phyloP scores from a whole-genome alignment of 2,888 invertebrate genomes.

The Spodoptera littoralis region DNA sequence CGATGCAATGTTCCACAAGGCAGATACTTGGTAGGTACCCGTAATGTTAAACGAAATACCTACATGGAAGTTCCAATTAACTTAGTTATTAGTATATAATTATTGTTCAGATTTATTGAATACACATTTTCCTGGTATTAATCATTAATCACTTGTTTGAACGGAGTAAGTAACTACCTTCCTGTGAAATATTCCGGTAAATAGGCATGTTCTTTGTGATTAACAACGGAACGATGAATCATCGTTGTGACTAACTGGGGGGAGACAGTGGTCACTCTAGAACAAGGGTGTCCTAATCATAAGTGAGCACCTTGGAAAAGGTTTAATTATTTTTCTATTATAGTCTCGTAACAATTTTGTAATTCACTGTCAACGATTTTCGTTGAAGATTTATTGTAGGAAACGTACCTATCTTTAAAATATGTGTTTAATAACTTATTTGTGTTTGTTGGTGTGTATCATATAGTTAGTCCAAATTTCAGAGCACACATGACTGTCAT shows the following conservation, averaged over 20 bases:
- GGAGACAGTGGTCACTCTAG: conserved; percentile 64
- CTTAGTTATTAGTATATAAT: not conserved
- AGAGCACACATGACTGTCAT: no score
- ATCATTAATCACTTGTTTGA: conserved; percentile 14
- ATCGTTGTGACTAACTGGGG: conserved; percentile 78
- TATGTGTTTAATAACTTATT: no score
- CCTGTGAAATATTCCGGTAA: conserved; percentile 62
- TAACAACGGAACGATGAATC: conserved; percentile 80
- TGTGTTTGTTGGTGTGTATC: no score
- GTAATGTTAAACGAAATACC: conserved; percentile 9
- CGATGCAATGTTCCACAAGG: no score
- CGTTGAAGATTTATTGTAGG: not conserved
- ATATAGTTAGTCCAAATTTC: no score
- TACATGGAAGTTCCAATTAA: conserved; percentile 7
- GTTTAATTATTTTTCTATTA: not conserved
- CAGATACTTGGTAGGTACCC: conserved; percentile 1
- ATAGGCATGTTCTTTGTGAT: conserved; percentile 73
- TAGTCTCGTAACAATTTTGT: no score
- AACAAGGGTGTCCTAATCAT: conserved; percentile 52
- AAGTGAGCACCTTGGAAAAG: conserved; percentile 9
- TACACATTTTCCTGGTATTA: conserved; percentile 20
- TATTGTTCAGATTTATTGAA: conserved; percentile 15
- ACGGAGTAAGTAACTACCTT: conserved; percentile 13
- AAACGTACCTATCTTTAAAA: no score
- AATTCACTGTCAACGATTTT: not conserved